Conservation (phyloP, 2,113 vertebrate species). For the Solea senegalensis region DNA sequence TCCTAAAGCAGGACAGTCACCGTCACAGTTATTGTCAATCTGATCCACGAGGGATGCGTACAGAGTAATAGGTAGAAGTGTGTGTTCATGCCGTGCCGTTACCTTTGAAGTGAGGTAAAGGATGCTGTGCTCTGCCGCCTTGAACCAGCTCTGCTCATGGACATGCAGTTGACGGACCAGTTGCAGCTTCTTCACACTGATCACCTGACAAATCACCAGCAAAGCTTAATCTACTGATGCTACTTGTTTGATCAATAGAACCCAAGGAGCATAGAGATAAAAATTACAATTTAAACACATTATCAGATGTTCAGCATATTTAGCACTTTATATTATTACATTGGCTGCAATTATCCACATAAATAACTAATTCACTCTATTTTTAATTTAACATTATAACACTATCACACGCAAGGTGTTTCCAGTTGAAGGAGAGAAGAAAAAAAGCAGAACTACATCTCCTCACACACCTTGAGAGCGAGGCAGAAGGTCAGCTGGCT, state of each 20-base stretch:
- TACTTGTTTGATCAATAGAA: neutral
- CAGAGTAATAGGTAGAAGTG: fast-evolving
- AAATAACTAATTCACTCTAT: too few species aligned
- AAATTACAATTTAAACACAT: neutral
- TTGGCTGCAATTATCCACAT: too few species aligned
- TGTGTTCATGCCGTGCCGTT: slow-evolving; percentile 4
- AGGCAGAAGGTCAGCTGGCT: slow-evolving; percentile 79
- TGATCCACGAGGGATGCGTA: neutral
- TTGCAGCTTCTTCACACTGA: slow-evolving; percentile 83
- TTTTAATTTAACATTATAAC: neutral
- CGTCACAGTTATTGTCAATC: neutral
- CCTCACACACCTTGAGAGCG: slow-evolving; percentile 82
- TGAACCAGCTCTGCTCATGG: slow-evolving; percentile 83
- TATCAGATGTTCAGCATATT: neutral
- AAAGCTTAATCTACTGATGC: neutral
- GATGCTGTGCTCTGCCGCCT: slow-evolving; percentile 79
- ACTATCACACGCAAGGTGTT: neutral
- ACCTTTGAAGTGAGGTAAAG: slow-evolving; percentile 70
- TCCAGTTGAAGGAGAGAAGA: neutral
- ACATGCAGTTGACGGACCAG: slow-evolving; percentile 80
- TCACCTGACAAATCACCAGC: slow-evolving; percentile 77
- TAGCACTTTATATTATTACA: too few species aligned
- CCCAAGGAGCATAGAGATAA: neutral
- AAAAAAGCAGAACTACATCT: neutral
- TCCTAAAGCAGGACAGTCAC: slow-evolving; percentile 76